Base-by-base conservation (phyloP, 2,797 vertebrate species). In the Peromyscus nudipes region DNA sequence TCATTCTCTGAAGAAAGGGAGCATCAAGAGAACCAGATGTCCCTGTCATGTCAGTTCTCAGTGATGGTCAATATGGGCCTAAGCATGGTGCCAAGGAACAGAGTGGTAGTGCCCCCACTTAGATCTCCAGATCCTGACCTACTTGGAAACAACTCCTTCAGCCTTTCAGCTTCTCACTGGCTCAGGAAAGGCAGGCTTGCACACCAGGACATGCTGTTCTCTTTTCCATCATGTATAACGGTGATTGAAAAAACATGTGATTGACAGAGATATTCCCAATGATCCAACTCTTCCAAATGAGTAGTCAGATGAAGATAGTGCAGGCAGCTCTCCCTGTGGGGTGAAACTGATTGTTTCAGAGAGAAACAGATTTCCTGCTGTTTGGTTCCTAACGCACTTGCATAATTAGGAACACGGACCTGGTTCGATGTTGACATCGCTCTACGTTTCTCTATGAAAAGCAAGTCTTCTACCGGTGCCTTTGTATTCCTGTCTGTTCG, bases 381-480 rank as follows among this genome's bases (percentile, higher is more conserved):
- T 60, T 29, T 76, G 77, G 40, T 80, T 46, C 16, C 29, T 37
- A 71, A 81, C 40, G 37, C 40, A 25, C n/a, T 67, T 10, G 0
- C 60, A 6, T 76, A 75, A 84, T 87, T 23, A 37, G 43, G 77
- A 86, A 46, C 23, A 16, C 17, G 2, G 57, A 67, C 69, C 34
- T 71, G 43, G 1, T 94, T 85, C 86, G n/a, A 94, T 40, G 37
- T 62, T 67, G 43, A 93, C n/a, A 13, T 75, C 23, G 46, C 84
- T 69, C 60, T 82, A 34, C 27, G 77, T 57, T n/a, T 89, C 60
- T 94, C n/a, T 49, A 14, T 88, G 77, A 82, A 91, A 94, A 94
- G n/a, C 14, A 67, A n/a, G 4, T 79, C 60, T 93, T 25, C 49
- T 31, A 16, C 23, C 67, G 71, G 31, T 79, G 52, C 9, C 1